A percentile compares a stretch with the other conserved stretches of the same genome.
Evolutionary conservation across 2,113 vertebrate genomes (phyloP).

Genomic region (Rhinolophus ferrumequinum): DNA sequence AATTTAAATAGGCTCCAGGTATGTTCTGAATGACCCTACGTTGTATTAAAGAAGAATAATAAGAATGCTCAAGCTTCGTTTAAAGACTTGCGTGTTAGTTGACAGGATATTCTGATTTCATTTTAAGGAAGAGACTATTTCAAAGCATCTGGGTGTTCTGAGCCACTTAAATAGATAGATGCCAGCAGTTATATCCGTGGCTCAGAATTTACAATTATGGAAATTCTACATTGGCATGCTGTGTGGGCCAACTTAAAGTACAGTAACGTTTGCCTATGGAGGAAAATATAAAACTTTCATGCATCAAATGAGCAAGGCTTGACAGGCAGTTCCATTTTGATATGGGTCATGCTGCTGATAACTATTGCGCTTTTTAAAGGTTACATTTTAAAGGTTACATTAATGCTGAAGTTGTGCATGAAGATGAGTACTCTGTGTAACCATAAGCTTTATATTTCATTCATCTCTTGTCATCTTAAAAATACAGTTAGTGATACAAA

Average conservation of each 20-base stretch:
- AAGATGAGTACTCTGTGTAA: conserved; percentile 66
- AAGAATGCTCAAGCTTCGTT: neutral
- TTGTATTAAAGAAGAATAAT: neutral
- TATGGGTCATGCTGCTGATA: conserved; percentile 57
- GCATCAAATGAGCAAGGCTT: conserved; percentile 54
- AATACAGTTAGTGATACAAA: conserved; percentile 68
- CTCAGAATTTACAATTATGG: conserved; percentile 51
- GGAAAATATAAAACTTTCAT: conserved; percentile 54
- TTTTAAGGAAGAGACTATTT: conserved; percentile 24
- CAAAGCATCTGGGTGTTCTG: neutral
- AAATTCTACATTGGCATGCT: conserved; percentile 45
- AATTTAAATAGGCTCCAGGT: neutral
- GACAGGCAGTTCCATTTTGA: conserved; percentile 68
- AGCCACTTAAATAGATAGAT: neutral
- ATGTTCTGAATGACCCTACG: neutral
- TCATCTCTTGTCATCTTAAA: conserved; percentile 76
- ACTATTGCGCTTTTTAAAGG: conserved; percentile 70
- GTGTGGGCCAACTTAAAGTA: neutral
- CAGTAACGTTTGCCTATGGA: neutral
- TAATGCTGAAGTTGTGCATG: conserved; percentile 71
- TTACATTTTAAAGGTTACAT: conserved; percentile 78
- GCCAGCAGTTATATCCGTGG: neutral
- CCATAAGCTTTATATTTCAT: conserved; percentile 59
- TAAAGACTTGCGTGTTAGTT: neutral
- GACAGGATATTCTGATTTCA: neutral